Conservation (phyloP, 2,888 invertebrate species). For the Philhelius pedissequus region DNA sequence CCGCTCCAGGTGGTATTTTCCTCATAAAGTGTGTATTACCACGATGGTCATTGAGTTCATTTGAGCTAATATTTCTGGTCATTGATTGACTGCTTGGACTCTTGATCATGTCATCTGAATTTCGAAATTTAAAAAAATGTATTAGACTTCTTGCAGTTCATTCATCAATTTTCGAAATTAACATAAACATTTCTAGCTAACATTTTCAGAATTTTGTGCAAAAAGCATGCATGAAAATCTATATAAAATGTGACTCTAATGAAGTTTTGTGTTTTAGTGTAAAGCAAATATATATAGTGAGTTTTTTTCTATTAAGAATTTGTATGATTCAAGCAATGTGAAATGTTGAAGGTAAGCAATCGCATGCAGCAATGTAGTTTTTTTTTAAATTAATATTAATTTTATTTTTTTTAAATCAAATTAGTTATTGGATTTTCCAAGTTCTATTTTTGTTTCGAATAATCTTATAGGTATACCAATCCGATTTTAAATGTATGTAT, state of each 20-base stretch:
- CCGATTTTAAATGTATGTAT: not conserved
- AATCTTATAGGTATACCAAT: not conserved
- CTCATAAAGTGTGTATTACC: conserved; percentile 95
- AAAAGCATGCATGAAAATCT: conserved; percentile 41
- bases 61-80: conserved; percentile 87
- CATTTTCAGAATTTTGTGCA: conserved; percentile 31
- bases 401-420: not conserved
- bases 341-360: conserved; percentile 13
- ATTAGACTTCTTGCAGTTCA: not conserved
- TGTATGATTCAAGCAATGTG: conserved; percentile 16
- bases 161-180: not conserved
- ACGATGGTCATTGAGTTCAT: conserved; percentile 84
- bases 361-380: conserved; percentile 55
- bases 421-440: not conserved
- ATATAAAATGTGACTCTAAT: not conserved
- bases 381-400: not conserved
- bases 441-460: not conserved
- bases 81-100: conserved; percentile 91
- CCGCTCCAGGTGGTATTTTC: conserved; percentile 97
- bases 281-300: not conserved
- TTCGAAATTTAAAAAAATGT: conserved; percentile 72
- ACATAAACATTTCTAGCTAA: conserved; percentile 25
- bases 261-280: not conserved
- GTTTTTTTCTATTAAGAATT: not conserved
- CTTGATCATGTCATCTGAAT: conserved; percentile 84